Percentiles rank a stretch among this genome's conserved stretches.
Evolutionary conservation across 2,888 invertebrate species (phyloP).

Genomic region (Sympetrum striolatum): DNA sequence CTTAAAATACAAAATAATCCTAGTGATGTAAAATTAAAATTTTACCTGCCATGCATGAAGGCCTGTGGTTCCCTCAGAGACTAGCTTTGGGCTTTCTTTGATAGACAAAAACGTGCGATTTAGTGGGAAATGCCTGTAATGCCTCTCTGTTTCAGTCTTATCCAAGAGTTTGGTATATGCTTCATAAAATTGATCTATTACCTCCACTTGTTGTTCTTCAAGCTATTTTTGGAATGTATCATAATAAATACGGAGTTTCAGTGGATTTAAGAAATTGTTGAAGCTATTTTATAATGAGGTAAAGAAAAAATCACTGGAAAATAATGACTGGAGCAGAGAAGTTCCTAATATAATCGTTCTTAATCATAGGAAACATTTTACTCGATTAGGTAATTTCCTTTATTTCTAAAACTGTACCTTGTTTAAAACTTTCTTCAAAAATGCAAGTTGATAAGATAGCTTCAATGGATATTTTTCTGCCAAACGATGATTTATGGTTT

Average conservation of each 20-base stretch:
- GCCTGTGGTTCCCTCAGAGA: constrained; percentile 27
- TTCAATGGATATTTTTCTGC: background rate
- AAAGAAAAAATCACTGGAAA: too few species aligned
- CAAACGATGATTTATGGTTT: background rate
- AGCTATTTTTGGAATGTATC: background rate
- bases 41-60: constrained; percentile 14
- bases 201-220: background rate
- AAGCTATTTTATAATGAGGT: too few species aligned
- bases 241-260: too few species aligned
- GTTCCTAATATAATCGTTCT: too few species aligned
- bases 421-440: background rate
- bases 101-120: background rate
- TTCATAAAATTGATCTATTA: constrained; percentile 19
- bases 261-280: too few species aligned
- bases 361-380: too few species aligned
- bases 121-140: constrained; percentile 3
- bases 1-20: too few species aligned
- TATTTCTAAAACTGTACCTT: background rate
- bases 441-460: background rate
- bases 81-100: background rate
- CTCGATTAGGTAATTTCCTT: too few species aligned
- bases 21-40: background rate
- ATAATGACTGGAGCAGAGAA: too few species aligned
- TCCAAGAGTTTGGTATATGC: background rate
- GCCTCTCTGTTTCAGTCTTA: background rate